Percentiles rank a stretch among this genome's conserved stretches.
These are phyloP conservation scores for Sylvicola cinctus DNA, from an alignment of 2,888 invertebrate genomes.

Conservation along the genomic window DNA sequence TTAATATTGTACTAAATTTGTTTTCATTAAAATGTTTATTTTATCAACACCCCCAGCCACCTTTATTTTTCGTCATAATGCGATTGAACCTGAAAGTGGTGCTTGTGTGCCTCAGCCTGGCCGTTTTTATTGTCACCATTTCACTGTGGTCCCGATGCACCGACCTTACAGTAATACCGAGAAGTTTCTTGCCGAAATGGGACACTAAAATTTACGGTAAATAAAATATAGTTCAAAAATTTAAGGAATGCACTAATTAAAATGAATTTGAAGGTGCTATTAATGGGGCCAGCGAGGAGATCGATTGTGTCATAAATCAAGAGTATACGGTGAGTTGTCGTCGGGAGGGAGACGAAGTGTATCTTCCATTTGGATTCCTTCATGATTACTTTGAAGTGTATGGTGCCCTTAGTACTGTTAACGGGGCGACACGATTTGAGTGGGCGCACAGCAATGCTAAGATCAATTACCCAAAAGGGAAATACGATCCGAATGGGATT, in stretches of 20 bases:
- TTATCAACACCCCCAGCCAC: too few species aligned
- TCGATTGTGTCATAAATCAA: slow-evolving; percentile 77
- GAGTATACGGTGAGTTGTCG: slow-evolving; percentile 63
- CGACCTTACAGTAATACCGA: slow-evolving; percentile 26
- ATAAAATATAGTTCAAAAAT: too few species aligned
- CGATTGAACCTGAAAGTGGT: slow-evolving; percentile 58
- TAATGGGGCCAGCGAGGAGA: slow-evolving; percentile 39
- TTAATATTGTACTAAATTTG: too few species aligned
- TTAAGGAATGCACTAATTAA: too few species aligned
- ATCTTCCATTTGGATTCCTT: slow-evolving; percentile 79
- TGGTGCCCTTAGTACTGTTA: slow-evolving; percentile 56
- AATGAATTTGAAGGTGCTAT: too few species aligned
- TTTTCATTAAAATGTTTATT: too few species aligned
- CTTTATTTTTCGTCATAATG: slow-evolving; percentile 41
- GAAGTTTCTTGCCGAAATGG: slow-evolving; percentile 17
- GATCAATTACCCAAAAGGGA: slow-evolving; percentile 70
- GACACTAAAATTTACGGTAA: slow-evolving; percentile 8
- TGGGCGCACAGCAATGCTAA: slow-evolving; percentile 92
- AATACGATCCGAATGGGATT: slow-evolving; percentile 74
- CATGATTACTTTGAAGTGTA: slow-evolving; percentile 89
- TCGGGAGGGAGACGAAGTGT: slow-evolving; percentile 68
- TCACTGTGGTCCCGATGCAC: slow-evolving; percentile 60
- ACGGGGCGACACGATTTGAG: slow-evolving; percentile 65
- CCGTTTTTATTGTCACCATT: slow-evolving; percentile 44
- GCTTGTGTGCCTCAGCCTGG: slow-evolving; percentile 39